Evolutionary conservation across 2,113 vertebrate genomes (phyloP).

Genomic region (Podarcis raffonei): DNA sequence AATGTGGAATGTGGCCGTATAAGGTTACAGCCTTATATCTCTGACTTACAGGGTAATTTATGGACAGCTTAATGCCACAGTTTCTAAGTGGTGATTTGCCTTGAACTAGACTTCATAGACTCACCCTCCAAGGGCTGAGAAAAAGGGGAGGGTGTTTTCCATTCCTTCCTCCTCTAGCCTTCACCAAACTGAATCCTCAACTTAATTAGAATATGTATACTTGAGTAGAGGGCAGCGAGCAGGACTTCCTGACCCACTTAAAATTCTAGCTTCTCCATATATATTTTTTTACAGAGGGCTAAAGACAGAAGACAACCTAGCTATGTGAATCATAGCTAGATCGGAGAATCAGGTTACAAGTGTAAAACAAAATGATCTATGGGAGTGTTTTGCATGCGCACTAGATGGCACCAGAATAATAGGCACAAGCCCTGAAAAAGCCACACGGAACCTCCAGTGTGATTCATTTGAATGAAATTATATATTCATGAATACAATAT

Average conservation of each 20-base stretch:
- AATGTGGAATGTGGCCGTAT: not conserved
- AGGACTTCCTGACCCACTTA: not conserved
- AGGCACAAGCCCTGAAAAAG: conserved; percentile 12
- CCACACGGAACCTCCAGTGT: not conserved
- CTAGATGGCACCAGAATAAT: conserved; percentile 82
- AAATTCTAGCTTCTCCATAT: not conserved
- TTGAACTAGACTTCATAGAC: not conserved
- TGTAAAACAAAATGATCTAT: not conserved
- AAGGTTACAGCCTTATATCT: not conserved
- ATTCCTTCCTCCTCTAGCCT: not conserved
- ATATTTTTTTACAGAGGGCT: not conserved
- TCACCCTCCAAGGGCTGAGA: not conserved
- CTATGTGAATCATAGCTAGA: not conserved
- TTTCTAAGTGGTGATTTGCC: not conserved
- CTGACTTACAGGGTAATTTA: not conserved
- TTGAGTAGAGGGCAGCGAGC: not conserved
- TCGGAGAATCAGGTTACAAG: not conserved
- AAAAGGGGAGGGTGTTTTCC: not conserved
- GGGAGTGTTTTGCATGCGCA: conserved; percentile 47
- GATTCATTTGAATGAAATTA: not conserved
- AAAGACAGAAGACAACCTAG: not conserved
- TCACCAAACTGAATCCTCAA: not conserved
- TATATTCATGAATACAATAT: not conserved
- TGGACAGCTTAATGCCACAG: no score
- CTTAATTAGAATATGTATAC: not conserved